phyloP scores from a whole-genome alignment of 2,888 invertebrate genomes.

The Leptopilina myrica region DNA sequence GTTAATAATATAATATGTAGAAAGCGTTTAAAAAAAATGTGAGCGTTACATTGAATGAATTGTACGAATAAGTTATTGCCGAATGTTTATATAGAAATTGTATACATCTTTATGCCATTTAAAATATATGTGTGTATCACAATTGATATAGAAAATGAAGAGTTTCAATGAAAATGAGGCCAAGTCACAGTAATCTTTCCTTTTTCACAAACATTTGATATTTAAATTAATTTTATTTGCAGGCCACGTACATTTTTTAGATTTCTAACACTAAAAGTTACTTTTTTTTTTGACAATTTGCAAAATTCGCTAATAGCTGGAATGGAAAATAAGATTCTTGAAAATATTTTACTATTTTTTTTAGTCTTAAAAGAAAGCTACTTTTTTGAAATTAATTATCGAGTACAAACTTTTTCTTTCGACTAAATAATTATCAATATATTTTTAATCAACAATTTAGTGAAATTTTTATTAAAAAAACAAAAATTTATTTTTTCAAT shows the following conservation, averaged over 20 bases:
- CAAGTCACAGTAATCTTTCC: slow-evolving; percentile 31
- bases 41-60: slow-evolving; percentile 15
- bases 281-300: too few relatives aligned
- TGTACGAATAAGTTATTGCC: slow-evolving; percentile 32
- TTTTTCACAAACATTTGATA: slow-evolving; percentile 19
- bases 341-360: too few relatives aligned
- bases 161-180: slow-evolving; percentile 38
- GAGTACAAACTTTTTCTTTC: too few relatives aligned
- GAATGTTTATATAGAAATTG: slow-evolving; percentile 37
- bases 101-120: slow-evolving; percentile 38
- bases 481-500: neutral
- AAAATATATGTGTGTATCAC: slow-evolving; percentile 36
- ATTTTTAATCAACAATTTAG: neutral
- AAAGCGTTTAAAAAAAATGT: neutral
- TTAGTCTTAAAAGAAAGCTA: too few relatives aligned
- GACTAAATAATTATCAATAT: too few relatives aligned
- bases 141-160: slow-evolving; percentile 36
- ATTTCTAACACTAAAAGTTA: too few relatives aligned
- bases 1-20: slow-evolving; percentile 8
- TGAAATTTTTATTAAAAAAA: neutral
- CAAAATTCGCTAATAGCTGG: too few relatives aligned
- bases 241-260: too few relatives aligned
- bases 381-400: too few relatives aligned
- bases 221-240: neutral
- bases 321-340: too few relatives aligned